phyloP scores from a whole-genome alignment of 2,888 invertebrate species.

The Ceratothoa steindachneri region DNA sequence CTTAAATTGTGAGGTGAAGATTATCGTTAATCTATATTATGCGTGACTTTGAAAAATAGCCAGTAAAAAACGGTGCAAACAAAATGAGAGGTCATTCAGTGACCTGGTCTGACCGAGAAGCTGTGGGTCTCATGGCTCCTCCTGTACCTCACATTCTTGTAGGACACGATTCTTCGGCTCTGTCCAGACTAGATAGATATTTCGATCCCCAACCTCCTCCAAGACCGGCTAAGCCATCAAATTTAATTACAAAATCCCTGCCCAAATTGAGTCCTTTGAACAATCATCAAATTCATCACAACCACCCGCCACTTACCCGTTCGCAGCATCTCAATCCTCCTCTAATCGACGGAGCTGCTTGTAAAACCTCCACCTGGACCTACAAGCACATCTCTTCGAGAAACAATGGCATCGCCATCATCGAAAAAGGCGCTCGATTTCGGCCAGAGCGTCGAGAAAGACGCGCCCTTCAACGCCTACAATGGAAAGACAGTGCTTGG shows the following conservation, averaged over 20 bases:
- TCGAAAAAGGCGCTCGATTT: conserved; percentile 45
- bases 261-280: background rate
- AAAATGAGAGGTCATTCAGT: conserved; percentile 26
- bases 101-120: conserved; percentile 43
- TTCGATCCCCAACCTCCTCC: conserved; percentile 44
- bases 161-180: conserved; percentile 27
- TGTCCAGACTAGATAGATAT: conserved; percentile 42
- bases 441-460: conserved; percentile 42
- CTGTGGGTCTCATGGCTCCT: conserved; percentile 31
- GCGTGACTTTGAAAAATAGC: background rate
- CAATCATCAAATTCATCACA: conserved; percentile 8
- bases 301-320: conserved; percentile 5
- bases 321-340: conserved; percentile 23
- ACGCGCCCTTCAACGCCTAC: conserved; percentile 49
- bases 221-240: conserved; percentile 32
- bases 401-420: conserved; percentile 20
- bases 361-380: conserved; percentile 48
- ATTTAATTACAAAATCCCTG: conserved; percentile 28
- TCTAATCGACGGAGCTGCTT: conserved; percentile 44
- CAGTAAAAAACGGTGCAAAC: background rate
- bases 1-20: too few species aligned
- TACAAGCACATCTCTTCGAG: conserved; percentile 45
- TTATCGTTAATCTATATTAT: background rate
- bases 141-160: conserved; percentile 41
- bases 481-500: conserved; percentile 50